Conservation (phyloP, 92 coral and sea anemone species). For the Palythoa grandis region DNA sequence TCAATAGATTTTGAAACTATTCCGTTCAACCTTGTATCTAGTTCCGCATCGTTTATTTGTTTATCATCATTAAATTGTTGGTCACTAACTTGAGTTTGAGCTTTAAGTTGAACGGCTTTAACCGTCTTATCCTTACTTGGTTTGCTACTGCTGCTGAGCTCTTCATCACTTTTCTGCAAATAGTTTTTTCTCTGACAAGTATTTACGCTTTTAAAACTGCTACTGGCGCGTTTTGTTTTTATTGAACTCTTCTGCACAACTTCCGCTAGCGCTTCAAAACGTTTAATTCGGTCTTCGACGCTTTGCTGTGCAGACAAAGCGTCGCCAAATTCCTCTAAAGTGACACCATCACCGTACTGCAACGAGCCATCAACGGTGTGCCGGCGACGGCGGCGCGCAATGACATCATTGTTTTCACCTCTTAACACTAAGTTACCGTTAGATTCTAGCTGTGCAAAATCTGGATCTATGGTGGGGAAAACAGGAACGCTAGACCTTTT, state of each 20-base stretch:
- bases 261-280: slow-evolving; percentile 18
- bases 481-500: slow-evolving; percentile 37
- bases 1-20: background rate
- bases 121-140: background rate
- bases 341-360: background rate
- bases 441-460: slow-evolving; percentile 1
- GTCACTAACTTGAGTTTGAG: background rate
- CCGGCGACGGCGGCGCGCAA: slow-evolving; percentile 8
- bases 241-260: background rate
- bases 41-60: background rate
- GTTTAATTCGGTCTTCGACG: slow-evolving; percentile 31
- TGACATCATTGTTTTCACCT: background rate
- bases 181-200: background rate
- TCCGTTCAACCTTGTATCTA: background rate
- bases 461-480: slow-evolving; percentile 30
- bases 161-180: background rate
- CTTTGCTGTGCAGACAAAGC: slow-evolving; percentile 14
- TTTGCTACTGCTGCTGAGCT: background rate
- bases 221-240: background rate
- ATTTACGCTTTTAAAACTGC: background rate
- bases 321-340: slow-evolving; percentile 17
- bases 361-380: slow-evolving; percentile 34
- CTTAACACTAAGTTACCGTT: background rate
- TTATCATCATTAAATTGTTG: background rate
- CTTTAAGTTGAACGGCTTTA: background rate